Evolutionary conservation across 2,113 vertebrate genomes (phyloP), one percentile per base, ranked within the genome.

Genomic region (Hiodon alosoides): DNA sequence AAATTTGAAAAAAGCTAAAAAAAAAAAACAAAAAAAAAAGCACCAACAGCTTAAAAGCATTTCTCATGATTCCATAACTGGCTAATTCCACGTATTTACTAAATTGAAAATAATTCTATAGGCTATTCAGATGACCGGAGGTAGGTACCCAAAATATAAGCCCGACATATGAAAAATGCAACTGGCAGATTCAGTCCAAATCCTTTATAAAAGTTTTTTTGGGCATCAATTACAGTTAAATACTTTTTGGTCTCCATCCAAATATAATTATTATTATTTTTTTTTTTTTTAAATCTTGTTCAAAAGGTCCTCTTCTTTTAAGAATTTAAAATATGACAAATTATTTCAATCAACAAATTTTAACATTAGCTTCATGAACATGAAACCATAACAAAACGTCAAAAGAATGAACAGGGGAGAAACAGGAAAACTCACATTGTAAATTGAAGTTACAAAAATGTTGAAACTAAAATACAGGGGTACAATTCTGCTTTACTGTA

Each of bases 141-240:
- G 31, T 31, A 31, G 31, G 31, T 31, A 31, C 31, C 31, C 31
- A 31, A 31, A 31, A 31, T 52, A 17, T n/a, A n/a, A n/a, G n/a
- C n/a, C n/a, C 31, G 50, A 14, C 55, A 48, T 54, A 51, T 75
- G 65, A 77, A n/a, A 76, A 76, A 71, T 17, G 53, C 61, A 58
- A 16, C n/a, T 46, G 62, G 66, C 75, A 59, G 58, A 76, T 70
- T 59, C 55, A 59, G 14, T 77, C 64, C 70, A 77, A 72, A 67
- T 66, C 71, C 67, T 75, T 79, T 79, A 76, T 76, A 79, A 79
- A 76, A 76, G 72, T 7, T 67, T 76, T 67, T 79, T 69, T 67
- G 60, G 16, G 75, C 69, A 48, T 53, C 71, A 72, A 53, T 68
- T 79, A 76, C 78, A 79, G 66, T 76, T 60, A 62, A 79, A 76